phyloP scores from a whole-genome alignment of 1,140 invertebrate genomes.

The Stegodyphus dumicola region DNA sequence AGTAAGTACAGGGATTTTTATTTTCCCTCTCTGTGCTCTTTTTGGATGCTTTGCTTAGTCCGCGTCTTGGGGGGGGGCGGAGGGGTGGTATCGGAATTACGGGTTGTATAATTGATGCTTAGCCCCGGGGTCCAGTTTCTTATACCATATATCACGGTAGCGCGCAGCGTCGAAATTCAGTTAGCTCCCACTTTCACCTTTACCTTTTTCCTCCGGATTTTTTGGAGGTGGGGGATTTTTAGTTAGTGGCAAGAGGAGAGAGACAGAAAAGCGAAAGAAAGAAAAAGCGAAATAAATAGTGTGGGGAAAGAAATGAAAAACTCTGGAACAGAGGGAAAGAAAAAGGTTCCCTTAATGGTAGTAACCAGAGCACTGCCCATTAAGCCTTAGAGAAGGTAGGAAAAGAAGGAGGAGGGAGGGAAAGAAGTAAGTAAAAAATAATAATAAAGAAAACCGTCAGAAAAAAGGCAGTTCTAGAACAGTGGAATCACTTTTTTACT shows the following conservation, averaged over 20 bases:
- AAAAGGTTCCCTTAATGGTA: slow-evolving; percentile 54
- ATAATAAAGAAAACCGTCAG: slow-evolving; percentile 36
- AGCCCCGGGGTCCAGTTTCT: background rate
- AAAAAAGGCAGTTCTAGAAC: slow-evolving; percentile 57
- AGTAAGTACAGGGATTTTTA: no score
- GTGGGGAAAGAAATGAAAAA: slow-evolving; percentile 34
- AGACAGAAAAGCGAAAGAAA: background rate
- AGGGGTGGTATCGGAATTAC: slow-evolving; percentile 13
- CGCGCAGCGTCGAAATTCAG: slow-evolving; percentile 26
- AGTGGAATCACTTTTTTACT: slow-evolving; percentile 55
- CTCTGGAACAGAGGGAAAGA: slow-evolving; percentile 1
- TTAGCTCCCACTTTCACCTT: slow-evolving; percentile 20
- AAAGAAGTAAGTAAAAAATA: slow-evolving; percentile 5
- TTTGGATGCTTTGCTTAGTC: background rate
- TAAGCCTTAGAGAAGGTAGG: slow-evolving; percentile 35
- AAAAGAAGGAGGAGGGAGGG: slow-evolving; percentile 1
- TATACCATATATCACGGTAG: slow-evolving; percentile 4
- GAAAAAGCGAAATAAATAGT: slow-evolving; percentile 1
- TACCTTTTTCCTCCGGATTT: background rate
- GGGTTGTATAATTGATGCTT: slow-evolving; percentile 51
- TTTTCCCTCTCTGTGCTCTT: background rate
- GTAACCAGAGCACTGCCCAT: slow-evolving; percentile 58
- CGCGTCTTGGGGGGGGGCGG: background rate
- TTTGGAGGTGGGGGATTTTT: slow-evolving; percentile 38
- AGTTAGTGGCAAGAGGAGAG: slow-evolving; percentile 36